Base-by-base conservation (phyloP, 2,888 invertebrate genomes). In the Linnaemya tessellans region DNA sequence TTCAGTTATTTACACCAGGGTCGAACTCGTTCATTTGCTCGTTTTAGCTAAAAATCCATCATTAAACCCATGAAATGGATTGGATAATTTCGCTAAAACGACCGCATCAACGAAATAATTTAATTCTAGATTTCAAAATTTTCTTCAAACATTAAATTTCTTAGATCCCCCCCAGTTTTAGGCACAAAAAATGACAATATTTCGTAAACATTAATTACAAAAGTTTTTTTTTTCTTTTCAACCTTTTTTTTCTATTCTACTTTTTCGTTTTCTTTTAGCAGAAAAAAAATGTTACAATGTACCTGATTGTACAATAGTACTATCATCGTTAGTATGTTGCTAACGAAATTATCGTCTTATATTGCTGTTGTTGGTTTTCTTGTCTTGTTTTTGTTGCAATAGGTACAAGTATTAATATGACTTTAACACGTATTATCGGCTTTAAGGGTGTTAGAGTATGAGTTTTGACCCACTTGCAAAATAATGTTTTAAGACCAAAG, bases 261-360 rank as follows among this genome's bases (percentile, higher is more conserved):
- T 8, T 18, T 41, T 20, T 46, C 1, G 1, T 25, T 15, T 18
- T 18, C 62, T 62, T 79, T 60, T 60, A 54, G 60, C 68, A 68
- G 49, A 13, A 71, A 71, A 54, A 60, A 13, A 71, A 64, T 54
- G 64, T 79, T 71, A 62, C 43, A 18, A 51, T 20, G 43, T 54
- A 79, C 30, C 25, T 62, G 30, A 25, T 35, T 54, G 54, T 54
- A 62, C 70, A 79, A 10, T 70, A 18, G 51, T 62, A n/a, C n/a
- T n/a, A n/a, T n/a, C n/a, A 51, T 68, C 22, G 11, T 58, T 51
- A 38, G 51, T 43, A 62, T 70, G 60, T 68, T 79, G 38, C 54
- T 56, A 62, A 64, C 22, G 43, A 71, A 54, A 67, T 79, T 70
- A 71, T 79, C 49, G 18, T 43, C 18, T 18, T 35, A 54, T 68